Base-by-base conservation (phyloP, 2,888 invertebrate genomes). In the Gryllus longicercus region DNA sequence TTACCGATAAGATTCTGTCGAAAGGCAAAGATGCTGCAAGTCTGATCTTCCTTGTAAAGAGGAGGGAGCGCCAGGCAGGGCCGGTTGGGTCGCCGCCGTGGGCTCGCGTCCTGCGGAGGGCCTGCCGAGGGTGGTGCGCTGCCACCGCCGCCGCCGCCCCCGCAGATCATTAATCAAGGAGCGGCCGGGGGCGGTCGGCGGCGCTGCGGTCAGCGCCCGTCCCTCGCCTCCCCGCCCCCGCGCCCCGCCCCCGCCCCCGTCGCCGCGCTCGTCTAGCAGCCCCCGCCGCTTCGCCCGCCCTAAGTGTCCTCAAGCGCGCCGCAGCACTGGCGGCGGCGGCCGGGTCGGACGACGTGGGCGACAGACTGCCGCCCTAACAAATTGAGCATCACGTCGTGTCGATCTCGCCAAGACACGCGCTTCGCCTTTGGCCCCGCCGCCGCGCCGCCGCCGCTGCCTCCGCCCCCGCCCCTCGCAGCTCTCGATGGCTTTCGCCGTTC, bases 101-200 rank as follows among this genome's bases (percentile, higher is more conserved):
- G 38, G 38, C 63, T 63, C 63, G 63, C 63, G 38, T n/a, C 63
- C 63, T 63, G 63, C 14, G 14, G 63, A 63, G 16, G 63, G 14
- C 63, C n/a, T n/a, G 4, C 63, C 3, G n/a, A 63, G 63, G 16
- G n/a, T 14, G 16, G n/a, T 63, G 16, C 63, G 16, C 18, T 63
- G 18, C 16, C 51, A 14, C 51, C 63, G 63, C 63, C 63, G n/a
- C 63, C 16, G 4, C 14, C 63, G 16, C 63, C 63, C 63, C 63
- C 63, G 63, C 63, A 63, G 63, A n/a, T 63, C 63, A 63, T 63
- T 63, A 63, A 63, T 63, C 63, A 63, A 38, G 63, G n/a, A 14
- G 63, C 63, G n/a, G 63, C 63, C 63, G 14, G 63, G 63, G 63
- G 63, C 63, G 63, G n/a, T n/a, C 63, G n/a, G n/a, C 63, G 63